Conservation (phyloP, 2,797 vertebrate species). For the Neopelma chrysocephalum region DNA sequence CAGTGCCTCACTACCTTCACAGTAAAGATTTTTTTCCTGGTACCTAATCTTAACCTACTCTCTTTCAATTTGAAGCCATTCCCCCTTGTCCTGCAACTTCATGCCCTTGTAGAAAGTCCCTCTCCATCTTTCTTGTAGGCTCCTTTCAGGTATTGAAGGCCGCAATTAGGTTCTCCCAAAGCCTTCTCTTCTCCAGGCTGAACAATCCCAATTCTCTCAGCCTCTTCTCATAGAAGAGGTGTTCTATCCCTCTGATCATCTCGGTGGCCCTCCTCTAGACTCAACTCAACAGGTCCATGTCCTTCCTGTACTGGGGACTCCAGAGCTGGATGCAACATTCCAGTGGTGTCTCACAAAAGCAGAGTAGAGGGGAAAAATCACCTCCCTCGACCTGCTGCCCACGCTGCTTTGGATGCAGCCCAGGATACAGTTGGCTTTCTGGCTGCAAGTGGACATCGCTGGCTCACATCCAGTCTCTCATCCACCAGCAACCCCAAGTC, state of each 20-base stretch:
- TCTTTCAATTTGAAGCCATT: neutral
- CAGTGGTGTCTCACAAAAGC: neutral
- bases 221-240: neutral
- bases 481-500: rapidly evolving
- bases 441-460: neutral
- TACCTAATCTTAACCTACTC: neutral
- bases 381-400: neutral
- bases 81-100: neutral
- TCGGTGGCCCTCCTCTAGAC: too few relatives aligned
- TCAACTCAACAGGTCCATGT: rapidly evolving
- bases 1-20: neutral
- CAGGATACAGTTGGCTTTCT: neutral
- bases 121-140: neutral
- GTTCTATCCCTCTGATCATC: neutral
- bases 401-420: rapidly evolving
- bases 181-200: neutral
- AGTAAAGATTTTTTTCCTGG: neutral
- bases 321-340: rapidly evolving
- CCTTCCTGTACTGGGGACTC: neutral
- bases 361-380: neutral
- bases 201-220: neutral
- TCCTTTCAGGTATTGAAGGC: neutral
- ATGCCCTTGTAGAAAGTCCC: neutral
- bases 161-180: neutral
- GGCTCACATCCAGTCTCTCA: neutral